phyloP scores from a whole-genome alignment of 2,113 vertebrate genomes.

The Bubo blakistoni region DNA sequence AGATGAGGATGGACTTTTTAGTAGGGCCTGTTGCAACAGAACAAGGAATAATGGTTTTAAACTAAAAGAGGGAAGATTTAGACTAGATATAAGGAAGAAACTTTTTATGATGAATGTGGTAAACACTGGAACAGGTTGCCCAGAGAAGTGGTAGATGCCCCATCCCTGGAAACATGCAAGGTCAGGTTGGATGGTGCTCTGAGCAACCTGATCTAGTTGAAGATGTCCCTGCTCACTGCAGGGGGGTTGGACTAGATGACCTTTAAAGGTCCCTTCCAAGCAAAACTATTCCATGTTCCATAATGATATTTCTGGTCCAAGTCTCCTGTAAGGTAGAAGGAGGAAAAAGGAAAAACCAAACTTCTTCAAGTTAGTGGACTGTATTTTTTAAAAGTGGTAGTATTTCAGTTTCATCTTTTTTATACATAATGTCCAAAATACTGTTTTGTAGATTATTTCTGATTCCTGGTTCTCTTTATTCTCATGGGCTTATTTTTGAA shows the following conservation, averaged over 20 bases:
- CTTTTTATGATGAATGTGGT: rapidly evolving
- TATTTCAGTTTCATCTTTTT: background rate
- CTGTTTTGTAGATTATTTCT: background rate
- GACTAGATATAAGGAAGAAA: background rate
- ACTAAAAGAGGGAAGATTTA: background rate
- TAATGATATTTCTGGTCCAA: background rate
- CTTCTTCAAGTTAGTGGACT: background rate
- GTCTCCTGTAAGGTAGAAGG: background rate
- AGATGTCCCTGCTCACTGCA: background rate
- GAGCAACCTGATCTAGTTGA: background rate
- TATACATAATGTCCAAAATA: background rate
- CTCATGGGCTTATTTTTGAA: background rate
- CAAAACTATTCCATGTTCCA: background rate
- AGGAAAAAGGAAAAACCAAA: background rate
- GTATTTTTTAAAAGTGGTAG: background rate
- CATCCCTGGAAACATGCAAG: background rate
- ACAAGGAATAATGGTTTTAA: background rate
- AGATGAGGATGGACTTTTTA: background rate
- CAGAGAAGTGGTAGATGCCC: background rate
- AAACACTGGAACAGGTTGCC: background rate
- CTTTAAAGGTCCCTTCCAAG: background rate
- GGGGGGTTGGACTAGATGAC: rapidly evolving
- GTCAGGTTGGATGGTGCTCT: background rate
- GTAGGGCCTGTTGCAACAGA: rapidly evolving
- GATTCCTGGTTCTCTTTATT: background rate